A percentile compares a stretch with the other conserved stretches of the same genome.
phyloP scores from a whole-genome alignment of 2,113 vertebrate genomes.

The Nettapus auritus region DNA sequence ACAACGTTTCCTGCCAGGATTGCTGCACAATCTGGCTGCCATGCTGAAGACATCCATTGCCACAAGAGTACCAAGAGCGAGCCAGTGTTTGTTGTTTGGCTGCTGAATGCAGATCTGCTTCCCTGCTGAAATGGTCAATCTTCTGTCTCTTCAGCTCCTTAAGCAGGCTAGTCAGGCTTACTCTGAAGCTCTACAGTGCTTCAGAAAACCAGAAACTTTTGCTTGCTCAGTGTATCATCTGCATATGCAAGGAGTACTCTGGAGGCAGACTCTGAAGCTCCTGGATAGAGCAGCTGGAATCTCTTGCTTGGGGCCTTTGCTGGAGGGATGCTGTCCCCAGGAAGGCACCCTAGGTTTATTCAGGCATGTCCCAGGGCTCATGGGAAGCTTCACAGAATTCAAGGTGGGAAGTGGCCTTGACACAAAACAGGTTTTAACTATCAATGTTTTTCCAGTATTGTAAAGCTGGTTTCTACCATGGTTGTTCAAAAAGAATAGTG shows the following conservation, averaged over 20 bases:
- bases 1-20: neutral
- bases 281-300: neutral
- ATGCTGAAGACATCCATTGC: neutral
- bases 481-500: neutral
- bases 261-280: neutral
- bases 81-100: neutral
- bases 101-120: neutral
- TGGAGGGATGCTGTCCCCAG: neutral
- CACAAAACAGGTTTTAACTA: neutral
- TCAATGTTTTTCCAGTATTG: neutral
- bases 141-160: neutral
- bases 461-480: neutral
- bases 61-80: neutral
- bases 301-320: neutral
- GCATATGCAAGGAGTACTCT: neutral
- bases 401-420: neutral
- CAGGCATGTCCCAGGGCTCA: rapidly evolving
- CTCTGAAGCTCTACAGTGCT: neutral
- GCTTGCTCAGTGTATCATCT: neutral
- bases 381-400: neutral
- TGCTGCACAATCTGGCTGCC: neutral
- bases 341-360: neutral
- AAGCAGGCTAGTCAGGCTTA: neutral
- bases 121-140: neutral
- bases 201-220: neutral